Percentiles rank a stretch among this genome's conserved stretches.
Conservation (phyloP, 1,140 invertebrate genomes). For the Drosophila trapezifrons region DNA sequence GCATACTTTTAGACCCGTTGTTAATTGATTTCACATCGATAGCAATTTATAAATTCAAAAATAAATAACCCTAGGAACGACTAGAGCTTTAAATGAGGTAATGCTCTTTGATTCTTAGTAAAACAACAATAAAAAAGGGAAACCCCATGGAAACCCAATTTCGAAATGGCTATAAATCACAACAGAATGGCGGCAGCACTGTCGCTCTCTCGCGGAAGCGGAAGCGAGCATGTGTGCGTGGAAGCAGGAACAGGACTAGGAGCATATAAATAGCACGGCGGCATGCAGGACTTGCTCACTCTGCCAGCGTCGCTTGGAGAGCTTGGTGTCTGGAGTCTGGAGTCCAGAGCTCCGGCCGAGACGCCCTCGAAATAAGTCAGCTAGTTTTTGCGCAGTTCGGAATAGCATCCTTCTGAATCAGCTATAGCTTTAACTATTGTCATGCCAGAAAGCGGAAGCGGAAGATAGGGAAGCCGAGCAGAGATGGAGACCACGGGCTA, state of each 20-base stretch:
- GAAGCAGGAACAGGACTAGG: conserved; percentile 10
- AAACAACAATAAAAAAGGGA: background rate
- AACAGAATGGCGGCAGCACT: conserved; percentile 5
- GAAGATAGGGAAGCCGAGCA: conserved; percentile 4
- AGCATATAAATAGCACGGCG: conserved; percentile 70
- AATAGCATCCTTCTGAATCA: conserved; percentile 8
- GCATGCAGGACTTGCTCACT: conserved; percentile 63
- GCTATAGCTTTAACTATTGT: conserved; percentile 11
- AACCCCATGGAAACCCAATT: background rate
- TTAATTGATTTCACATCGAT: no score
- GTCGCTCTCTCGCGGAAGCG: conserved; percentile 46
- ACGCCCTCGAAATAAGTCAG: conserved; percentile 30
- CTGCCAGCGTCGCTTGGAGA: conserved; percentile 45
- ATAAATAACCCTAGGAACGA: no score
- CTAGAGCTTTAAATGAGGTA: no score
- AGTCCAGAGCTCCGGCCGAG: conserved; percentile 34
- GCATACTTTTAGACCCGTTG: no score
- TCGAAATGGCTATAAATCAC: background rate
- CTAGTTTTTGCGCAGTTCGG: conserved; percentile 32
- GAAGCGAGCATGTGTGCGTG: conserved; percentile 48
- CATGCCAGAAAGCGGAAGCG: conserved; percentile 12
- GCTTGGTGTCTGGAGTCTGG: conserved; percentile 40
- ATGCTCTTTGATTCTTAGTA: no score
- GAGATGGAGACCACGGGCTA: conserved; percentile 66
- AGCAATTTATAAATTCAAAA: no score